These are phyloP conservation scores for Elysia chlorotica DNA, from an alignment of 1,140 invertebrate species.

Conservation along the genomic window DNA sequence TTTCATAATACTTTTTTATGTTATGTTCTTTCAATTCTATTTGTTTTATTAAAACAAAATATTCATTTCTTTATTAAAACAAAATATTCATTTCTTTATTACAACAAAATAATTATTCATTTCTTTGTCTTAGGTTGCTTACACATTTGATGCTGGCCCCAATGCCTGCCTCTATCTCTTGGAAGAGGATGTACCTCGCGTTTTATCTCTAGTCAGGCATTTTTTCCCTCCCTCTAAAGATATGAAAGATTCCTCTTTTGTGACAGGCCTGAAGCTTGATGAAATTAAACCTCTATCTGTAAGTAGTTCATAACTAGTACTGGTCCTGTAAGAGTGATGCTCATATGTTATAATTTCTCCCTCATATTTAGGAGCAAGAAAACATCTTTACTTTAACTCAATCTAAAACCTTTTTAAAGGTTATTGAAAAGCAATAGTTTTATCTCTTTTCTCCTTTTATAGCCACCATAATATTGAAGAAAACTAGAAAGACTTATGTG, in stretches of 20 bases:
- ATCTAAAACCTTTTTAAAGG: background rate
- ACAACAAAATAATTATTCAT: too few species aligned
- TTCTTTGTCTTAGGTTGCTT: constrained; percentile 73
- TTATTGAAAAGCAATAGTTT: background rate
- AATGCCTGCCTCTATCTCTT: constrained; percentile 92
- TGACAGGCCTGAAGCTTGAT: background rate
- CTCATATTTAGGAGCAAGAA: background rate
- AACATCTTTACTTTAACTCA: background rate
- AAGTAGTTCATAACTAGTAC: too few species aligned
- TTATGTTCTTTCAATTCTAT: too few species aligned
- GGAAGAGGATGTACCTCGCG: constrained; percentile 74
- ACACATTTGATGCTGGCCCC: constrained; percentile 97
- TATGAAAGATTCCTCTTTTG: constrained; percentile 1
- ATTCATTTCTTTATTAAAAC: too few species aligned
- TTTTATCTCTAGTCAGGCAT: constrained; percentile 66
- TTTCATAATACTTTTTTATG: too few species aligned
- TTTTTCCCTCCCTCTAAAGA: constrained; percentile 70
- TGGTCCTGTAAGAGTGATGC: background rate
- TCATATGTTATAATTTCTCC: background rate
- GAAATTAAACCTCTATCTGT: background rate
- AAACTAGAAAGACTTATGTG: too few species aligned
- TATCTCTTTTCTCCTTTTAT: background rate
- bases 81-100: too few species aligned
- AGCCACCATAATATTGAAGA: background rate
- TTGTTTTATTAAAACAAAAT: too few species aligned